Base-by-base conservation (phyloP, 2,797 vertebrate genomes). In the Ambastaia sidthimunki region DNA sequence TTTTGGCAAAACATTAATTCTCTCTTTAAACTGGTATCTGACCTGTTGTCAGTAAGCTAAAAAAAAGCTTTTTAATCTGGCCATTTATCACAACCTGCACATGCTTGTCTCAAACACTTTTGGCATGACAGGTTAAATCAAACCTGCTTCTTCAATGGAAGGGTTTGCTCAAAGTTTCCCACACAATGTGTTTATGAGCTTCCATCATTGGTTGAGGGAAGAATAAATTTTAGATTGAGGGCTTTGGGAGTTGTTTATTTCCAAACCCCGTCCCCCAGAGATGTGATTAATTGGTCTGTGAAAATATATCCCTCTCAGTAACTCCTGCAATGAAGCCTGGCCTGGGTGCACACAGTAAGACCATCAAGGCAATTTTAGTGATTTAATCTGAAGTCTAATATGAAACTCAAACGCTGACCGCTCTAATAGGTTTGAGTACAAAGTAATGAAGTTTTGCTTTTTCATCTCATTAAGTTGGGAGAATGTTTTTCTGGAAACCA, bases 201-300 rank as follows among this genome's bases (percentile, higher is more conserved):
- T 3, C 25, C 1, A 55, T 78, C 82, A 82, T 87, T 84, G 82
- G 78, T 52, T 82, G 52, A 50, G 28, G 69, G 73, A 66, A 68
- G 60, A 81, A 84, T 84, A 74, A 83, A 25, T 57, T 71, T 68
- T 78, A 78, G 82, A 87, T 66, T 37, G 80, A 82, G 74, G 59
- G 34, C 71, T 85, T 82, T 59, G 60, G 68, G 19, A 62, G 44
- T 66, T 80, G 74, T 81, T 84, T 75, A 70, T 82, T 81, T 84
- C 75, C 78, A 79, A 84, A 74, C 66, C 63, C 15, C 1, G 28
- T 47, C 69, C 71, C 76, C 82, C 57, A 48, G 78, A 80, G 74
- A 82, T 74, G 41, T 34, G 67, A 62, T 71, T 80, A 84, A 85
- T 78, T 78, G 72, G 55, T 65, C 19, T 28, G 57, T 57, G 54